Evolutionary conservation across 2,888 invertebrate genomes (phyloP), one percentile per base, ranked within the genome.

Genomic region (Parnassius apollo): DNA sequence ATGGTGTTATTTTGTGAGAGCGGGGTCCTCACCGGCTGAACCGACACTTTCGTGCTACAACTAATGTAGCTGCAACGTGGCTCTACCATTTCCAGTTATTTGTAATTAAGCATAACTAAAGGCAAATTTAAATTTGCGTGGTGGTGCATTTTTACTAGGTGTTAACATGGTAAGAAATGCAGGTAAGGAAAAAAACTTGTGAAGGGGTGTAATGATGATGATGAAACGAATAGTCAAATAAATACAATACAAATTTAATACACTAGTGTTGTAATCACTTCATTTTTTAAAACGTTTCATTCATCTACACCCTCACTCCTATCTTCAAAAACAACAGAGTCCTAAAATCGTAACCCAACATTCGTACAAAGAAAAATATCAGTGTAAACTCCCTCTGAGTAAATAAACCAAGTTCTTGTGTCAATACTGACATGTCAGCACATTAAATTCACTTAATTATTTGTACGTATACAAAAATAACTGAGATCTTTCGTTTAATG

Each of bases 381-480:
- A 69, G 65, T 75, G 73, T 71, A 66, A 56, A 68, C 74, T 77
- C 89, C 89, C 90, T 78, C 81, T 85, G 76, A 81, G 85, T 83
- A 89, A 91, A 90, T 85, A 83, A 73, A 76, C 78, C 70, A 64
- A 65, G 66, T 76, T 78, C 80, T 78, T 82, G 75, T 82, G 83
- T 87, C 87, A 88, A 88, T 86, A 87, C 72, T 76, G 78, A 81
- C 82, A 83, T 83, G 82, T 85, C 81, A 81, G 71, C 76, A 73
- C 72, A 71, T 75, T 71, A 65, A 60, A 45, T 54, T 58, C 44
- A 22, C 54, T 62, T 53, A 68, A 61, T 62, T 58, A 59, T 44
- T 35, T 35, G 49, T 54, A 51, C 13, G 10, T 0, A 0, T 1
- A 64, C 68, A 60, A 11, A 8, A 12, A 3, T 12, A 10, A 10